Conservation (phyloP, 1,140 invertebrate genomes). For the Drosophila rufa region DNA sequence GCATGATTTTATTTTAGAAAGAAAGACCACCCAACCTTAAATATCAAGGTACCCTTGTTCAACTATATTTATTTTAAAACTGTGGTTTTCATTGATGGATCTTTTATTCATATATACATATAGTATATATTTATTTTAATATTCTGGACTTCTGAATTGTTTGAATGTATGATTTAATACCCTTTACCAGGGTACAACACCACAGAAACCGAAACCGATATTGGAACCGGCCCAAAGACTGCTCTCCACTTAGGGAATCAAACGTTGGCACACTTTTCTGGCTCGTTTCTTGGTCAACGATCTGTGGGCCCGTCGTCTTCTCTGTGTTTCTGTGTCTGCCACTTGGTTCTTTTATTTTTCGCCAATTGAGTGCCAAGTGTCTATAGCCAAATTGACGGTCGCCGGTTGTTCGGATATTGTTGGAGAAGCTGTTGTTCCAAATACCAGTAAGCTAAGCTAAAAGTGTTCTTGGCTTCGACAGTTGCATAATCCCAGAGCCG, state of each 20-base stretch:
- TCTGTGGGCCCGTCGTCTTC: conserved; percentile 28
- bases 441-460: conserved; percentile 58
- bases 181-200: conserved; percentile 7
- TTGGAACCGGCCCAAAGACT: conserved; percentile 55
- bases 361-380: conserved; percentile 36
- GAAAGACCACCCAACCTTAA: neutral
- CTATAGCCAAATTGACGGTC: conserved; percentile 24
- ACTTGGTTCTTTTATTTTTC: conserved; percentile 26
- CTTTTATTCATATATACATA: too few relatives aligned
- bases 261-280: conserved; percentile 63
- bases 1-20: neutral
- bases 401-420: conserved; percentile 11
- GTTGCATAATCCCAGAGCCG: conserved; percentile 36
- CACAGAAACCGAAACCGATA: conserved; percentile 25
- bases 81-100: too few relatives aligned
- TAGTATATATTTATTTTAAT: too few relatives aligned
- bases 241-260: conserved; percentile 60
- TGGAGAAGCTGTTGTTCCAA: conserved; percentile 24
- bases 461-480: conserved; percentile 40
- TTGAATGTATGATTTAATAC: conserved; percentile 1
- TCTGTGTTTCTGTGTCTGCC: conserved; percentile 38
- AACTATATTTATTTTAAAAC: too few relatives aligned
- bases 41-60: neutral
- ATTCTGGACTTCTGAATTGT: neutral
- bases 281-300: conserved; percentile 56